These are phyloP conservation scores for Kryptopterus vitreolus DNA, from an alignment of 2,797 vertebrate genomes.

Conservation along the genomic window DNA sequence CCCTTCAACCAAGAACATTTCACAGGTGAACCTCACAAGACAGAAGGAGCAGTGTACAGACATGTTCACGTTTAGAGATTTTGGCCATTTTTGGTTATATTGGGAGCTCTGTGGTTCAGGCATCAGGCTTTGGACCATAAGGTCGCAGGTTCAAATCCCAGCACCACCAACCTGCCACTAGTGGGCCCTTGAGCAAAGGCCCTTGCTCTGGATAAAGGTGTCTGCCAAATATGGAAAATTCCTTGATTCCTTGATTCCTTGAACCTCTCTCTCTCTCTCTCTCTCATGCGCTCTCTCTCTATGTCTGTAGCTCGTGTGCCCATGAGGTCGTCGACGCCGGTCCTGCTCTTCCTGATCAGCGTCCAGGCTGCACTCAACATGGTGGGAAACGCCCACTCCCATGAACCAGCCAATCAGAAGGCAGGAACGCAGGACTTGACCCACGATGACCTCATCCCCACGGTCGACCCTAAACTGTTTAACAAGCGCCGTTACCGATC, in stretches of 20 bases:
- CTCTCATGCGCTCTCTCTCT: background rate
- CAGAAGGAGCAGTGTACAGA: background rate
- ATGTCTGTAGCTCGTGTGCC: conserved; percentile 79
- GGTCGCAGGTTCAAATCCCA: too few species aligned
- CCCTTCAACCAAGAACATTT: conserved; percentile 80
- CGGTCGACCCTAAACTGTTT: conserved; percentile 90
- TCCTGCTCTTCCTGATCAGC: conserved; percentile 93
- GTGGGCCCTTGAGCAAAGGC: too few species aligned
- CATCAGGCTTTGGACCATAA: too few species aligned
- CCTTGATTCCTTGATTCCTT: too few species aligned
- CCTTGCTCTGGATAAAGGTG: too few species aligned
- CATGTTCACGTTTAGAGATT: too few species aligned
- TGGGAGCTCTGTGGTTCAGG: too few species aligned
- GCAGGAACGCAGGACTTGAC: conserved; percentile 59
- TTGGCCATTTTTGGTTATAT: too few species aligned
- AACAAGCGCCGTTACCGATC: conserved; percentile 84
- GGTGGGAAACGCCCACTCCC: conserved; percentile 80
- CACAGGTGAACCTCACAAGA: conserved; percentile 67
- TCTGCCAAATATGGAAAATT: too few species aligned
- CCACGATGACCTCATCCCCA: conserved; percentile 69
- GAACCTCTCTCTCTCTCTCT: background rate
- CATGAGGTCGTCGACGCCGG: conserved; percentile 98
- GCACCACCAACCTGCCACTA: too few species aligned
- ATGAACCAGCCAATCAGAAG: conserved; percentile 69
- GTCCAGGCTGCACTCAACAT: conserved; percentile 90